Evolutionary conservation across 1,140 invertebrate species (phyloP), one percentile per base, ranked within the genome.

Genomic region (Micrasema longulum): DNA sequence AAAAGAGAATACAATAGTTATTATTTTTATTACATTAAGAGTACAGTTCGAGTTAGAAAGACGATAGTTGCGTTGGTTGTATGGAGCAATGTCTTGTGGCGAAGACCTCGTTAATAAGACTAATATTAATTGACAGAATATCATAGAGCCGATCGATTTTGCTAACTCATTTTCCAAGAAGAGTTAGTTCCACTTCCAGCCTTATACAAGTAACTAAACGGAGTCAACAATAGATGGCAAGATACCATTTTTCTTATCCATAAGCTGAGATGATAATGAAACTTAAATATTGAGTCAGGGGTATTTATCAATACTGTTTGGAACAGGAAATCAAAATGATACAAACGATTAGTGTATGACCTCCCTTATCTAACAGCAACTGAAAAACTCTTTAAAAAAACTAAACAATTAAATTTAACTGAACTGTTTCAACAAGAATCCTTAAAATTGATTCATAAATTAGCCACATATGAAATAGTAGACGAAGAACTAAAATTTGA

Each of bases 191-290:
- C 7, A 10, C 12, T 35, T 36, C 36, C 53, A 57, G n/a, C 53
- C 53, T 38, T 18, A 5, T 10, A 52, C 11, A 14, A 52, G 14
- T 52, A 23, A 57, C 53, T 57, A 16, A 57, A 57, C 26, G 53
- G 53, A 38, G 31, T 57, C 53, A 38, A 57, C 26, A 57, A 57
- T 57, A 57, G 53, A 57, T 57, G 31, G 53, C n/a, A 35, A 57
- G 53, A 57, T 57, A 57, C 26, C 20, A 36, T 38, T 57, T 57
- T 57, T 57, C 53, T 57, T 57, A 57, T 36, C 53, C 53, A 36
- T 57, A 14, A 57, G 53, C 53, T 60, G 36, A 38, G 35, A 41
- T 52, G 48, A 52, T 41, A n/a, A 41, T 60, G 55, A 38, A 60
- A 38, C 35, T 14, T 41, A 55, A 55, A 23, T 55, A 55, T n/a